Conservation (phyloP, 1,140 invertebrate genomes). For the Dreissena rostriformis region DNA sequence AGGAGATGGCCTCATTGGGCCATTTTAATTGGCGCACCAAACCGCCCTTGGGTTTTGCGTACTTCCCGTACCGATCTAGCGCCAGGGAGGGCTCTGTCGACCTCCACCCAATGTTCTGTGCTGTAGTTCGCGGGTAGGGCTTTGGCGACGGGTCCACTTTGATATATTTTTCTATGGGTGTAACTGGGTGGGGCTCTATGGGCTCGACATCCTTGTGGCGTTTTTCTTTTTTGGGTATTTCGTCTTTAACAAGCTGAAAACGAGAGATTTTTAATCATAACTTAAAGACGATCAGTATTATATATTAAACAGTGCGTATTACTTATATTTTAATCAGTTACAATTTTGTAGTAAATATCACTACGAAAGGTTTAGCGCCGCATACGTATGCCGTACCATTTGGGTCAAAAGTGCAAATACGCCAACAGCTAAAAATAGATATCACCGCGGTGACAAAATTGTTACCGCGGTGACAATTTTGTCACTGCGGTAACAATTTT, state of each 20-base stretch:
- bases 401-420: too few relatives aligned
- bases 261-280: too few relatives aligned
- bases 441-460: too few relatives aligned
- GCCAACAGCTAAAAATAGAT: too few relatives aligned
- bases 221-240: conserved; percentile 66
- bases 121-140: conserved; percentile 77
- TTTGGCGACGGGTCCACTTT: conserved; percentile 75
- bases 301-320: too few relatives aligned
- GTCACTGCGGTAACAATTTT: too few relatives aligned
- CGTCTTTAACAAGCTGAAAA: conserved; percentile 73
- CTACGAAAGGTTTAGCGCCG: too few relatives aligned
- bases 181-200: conserved; percentile 72
- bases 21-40: conserved; percentile 79
- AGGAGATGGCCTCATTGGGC: conserved; percentile 75
- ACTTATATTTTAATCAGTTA: too few relatives aligned
- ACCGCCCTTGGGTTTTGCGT: conserved; percentile 76
- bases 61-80: conserved; percentile 78
- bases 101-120: conserved; percentile 77
- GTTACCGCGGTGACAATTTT: too few relatives aligned
- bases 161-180: conserved; percentile 77
- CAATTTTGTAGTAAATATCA: too few relatives aligned
- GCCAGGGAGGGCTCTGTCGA: conserved; percentile 66
- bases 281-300: too few relatives aligned
- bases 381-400: too few relatives aligned
- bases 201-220: conserved; percentile 62